phyloP scores from a whole-genome alignment of 1,140 invertebrate species.

The Orchesella cincta region DNA sequence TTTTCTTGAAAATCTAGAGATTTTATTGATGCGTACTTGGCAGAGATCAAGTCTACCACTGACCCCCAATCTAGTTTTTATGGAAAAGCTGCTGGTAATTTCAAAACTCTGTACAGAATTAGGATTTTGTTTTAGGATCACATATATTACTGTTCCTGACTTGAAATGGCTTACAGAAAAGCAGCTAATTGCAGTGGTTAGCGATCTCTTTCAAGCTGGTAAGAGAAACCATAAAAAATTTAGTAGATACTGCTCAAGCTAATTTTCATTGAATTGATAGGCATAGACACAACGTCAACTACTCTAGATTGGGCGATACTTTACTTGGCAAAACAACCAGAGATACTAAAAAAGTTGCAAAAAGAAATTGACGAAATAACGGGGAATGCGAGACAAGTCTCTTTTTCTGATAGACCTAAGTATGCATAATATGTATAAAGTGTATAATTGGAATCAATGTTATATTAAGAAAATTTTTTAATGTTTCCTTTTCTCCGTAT shows the following conservation, averaged over 20 bases:
- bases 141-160: neutral
- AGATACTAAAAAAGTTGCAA: conserved; percentile 76
- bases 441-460: neutral
- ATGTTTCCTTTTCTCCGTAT: neutral
- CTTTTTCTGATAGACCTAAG: conserved; percentile 69
- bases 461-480: neutral
- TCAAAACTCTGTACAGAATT: neutral
- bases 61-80: neutral
- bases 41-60: neutral
- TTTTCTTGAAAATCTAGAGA: neutral
- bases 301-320: conserved; percentile 75
- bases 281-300: neutral
- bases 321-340: conserved; percentile 80
- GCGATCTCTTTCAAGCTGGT: conserved; percentile 2
- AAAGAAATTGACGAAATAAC: conserved; percentile 83
- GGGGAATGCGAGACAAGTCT: conserved; percentile 68
- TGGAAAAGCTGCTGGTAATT: neutral
- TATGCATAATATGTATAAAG: conserved; percentile 55
- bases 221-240: no score
- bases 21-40: no score
- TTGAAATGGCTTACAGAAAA: neutral
- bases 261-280: no score
- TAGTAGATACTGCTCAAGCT: no score
- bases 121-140: neutral
- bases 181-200: conserved; percentile 1